Percentiles rank a stretch among this genome's conserved stretches.
These are phyloP conservation scores for Archips xylosteana DNA, from an alignment of 2,888 invertebrate genomes.

Conservation along the genomic window DNA sequence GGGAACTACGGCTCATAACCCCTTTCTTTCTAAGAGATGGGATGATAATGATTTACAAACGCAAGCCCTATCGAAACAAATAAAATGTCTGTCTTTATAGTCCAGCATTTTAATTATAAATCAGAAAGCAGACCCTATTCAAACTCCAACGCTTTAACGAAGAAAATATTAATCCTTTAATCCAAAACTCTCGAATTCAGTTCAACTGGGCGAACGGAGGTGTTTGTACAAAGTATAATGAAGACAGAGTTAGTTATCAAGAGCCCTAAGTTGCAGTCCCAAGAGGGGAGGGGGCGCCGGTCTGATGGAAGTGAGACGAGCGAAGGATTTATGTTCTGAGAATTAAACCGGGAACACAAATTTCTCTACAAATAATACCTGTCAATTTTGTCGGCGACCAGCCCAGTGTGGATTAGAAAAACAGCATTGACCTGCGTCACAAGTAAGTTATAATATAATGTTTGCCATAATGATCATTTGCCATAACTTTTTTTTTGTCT, in stretches of 20 bases:
- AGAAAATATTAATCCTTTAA: constrained; percentile 29
- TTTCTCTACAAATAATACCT: too few relatives aligned
- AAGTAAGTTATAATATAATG: too few relatives aligned
- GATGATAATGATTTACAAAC: too few relatives aligned
- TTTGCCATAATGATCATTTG: too few relatives aligned
- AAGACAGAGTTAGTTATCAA: constrained; percentile 53
- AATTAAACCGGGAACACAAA: background rate
- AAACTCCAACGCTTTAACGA: constrained; percentile 5
- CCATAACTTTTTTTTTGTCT: too few relatives aligned
- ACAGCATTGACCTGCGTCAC: too few relatives aligned
- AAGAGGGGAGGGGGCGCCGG: constrained; percentile 44
- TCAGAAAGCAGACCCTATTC: background rate
- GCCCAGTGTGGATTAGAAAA: too few relatives aligned
- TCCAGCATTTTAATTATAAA: background rate
- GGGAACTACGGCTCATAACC: too few relatives aligned
- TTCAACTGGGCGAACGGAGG: constrained; percentile 49
- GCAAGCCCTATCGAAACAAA: too few relatives aligned
- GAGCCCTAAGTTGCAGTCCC: constrained; percentile 47
- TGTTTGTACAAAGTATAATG: constrained; percentile 56
- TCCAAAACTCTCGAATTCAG: constrained; percentile 10
- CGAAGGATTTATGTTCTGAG: background rate
- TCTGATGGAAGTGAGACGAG: constrained; percentile 17
- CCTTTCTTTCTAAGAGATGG: too few relatives aligned
- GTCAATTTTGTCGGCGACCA: too few relatives aligned
- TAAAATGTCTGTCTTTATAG: too few relatives aligned